phyloP scores from a whole-genome alignment of 2,797 vertebrate species.

The Parotocinclus haroldoi region DNA sequence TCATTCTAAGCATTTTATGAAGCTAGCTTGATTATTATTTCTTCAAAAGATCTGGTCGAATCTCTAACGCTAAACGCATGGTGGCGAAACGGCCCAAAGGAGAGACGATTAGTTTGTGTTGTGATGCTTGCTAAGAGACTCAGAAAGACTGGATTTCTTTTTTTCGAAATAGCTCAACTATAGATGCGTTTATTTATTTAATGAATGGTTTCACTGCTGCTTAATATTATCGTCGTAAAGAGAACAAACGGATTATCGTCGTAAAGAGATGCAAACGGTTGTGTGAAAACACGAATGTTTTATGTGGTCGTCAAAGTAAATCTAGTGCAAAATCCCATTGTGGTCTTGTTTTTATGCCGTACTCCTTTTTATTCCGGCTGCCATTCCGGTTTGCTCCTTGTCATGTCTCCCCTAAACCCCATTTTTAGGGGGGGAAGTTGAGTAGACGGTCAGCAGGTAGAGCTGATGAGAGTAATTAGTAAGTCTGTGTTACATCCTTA shows the following conservation, averaged over 20 bases:
- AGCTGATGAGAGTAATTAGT: constrained; percentile 50
- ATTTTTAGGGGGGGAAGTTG: constrained; percentile 29
- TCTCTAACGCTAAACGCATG: constrained; percentile 18
- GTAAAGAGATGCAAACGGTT: constrained; percentile 34
- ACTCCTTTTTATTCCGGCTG: neutral
- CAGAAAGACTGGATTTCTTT: constrained; percentile 13
- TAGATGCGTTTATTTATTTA: constrained; percentile 71
- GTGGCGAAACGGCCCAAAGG: neutral
- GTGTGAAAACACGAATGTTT: constrained; percentile 56
- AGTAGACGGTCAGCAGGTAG: constrained; percentile 37
- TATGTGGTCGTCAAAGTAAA: constrained; percentile 54
- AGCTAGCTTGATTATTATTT: constrained; percentile 4
- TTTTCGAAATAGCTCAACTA: neutral
- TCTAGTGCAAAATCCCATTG: neutral
- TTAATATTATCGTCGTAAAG: constrained; percentile 61
- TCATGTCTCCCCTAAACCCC: neutral
- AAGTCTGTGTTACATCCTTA: constrained; percentile 49
- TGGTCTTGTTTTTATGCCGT: too few species aligned
- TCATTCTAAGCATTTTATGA: neutral
- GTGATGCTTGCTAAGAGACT: neutral
- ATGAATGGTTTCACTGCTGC: constrained; percentile 56
- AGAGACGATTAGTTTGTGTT: neutral
- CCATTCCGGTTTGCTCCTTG: too few species aligned
- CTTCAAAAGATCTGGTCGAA: neutral
- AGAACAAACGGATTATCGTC: constrained; percentile 29